Evolutionary conservation across 2,113 vertebrate genomes (phyloP).

Genomic region (Progne subis): DNA sequence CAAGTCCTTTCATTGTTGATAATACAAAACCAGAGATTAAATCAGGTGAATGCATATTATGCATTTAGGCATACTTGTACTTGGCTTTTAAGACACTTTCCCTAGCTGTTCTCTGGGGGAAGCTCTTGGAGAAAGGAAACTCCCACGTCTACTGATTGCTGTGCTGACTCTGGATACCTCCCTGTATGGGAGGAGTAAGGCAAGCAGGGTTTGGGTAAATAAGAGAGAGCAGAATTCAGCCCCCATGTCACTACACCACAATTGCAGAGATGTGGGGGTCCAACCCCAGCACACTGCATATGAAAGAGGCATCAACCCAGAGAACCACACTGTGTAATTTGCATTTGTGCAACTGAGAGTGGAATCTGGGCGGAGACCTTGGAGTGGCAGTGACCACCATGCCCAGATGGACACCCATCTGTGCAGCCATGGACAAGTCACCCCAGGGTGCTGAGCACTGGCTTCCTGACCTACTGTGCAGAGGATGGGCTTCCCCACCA

Average conservation of each 20-base stretch:
- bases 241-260: rapidly evolving
- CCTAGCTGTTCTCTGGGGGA: neutral
- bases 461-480: neutral
- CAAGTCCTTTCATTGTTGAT: neutral
- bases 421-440: rapidly evolving
- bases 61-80: neutral
- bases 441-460: rapidly evolving
- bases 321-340: neutral
- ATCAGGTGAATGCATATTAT: neutral
- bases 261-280: neutral
- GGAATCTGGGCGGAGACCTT: neutral
- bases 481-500: neutral
- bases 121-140: neutral
- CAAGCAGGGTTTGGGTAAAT: neutral
- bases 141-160: rapidly evolving
- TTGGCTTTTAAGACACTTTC: neutral
- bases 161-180: neutral
- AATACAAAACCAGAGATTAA: neutral
- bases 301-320: neutral
- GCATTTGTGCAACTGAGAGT: neutral
- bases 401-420: neutral
- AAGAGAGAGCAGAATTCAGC: neutral
- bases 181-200: rapidly evolving
- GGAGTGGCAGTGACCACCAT: neutral
- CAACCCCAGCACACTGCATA: neutral